These are phyloP conservation scores for Elaphurus davidianus DNA, from an alignment of 2,113 vertebrate genomes.

Conservation along the genomic window DNA sequence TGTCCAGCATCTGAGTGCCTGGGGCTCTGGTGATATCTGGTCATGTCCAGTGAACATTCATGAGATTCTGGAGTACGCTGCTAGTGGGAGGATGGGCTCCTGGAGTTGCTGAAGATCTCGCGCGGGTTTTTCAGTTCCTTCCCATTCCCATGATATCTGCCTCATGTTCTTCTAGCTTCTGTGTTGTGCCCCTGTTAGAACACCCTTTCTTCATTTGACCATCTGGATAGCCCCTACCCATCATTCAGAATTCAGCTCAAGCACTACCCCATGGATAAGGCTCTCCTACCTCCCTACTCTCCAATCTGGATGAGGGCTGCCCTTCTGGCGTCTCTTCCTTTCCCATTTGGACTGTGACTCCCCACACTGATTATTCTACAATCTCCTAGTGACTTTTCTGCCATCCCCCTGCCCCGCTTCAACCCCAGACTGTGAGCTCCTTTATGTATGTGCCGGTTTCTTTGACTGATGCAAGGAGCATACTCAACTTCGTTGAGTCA, in stretches of 20 bases:
- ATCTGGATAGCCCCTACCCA: neutral
- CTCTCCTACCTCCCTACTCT: neutral
- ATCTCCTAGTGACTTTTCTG: neutral
- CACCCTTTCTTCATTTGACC: neutral
- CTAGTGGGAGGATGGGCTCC: neutral
- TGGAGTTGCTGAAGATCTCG: neutral
- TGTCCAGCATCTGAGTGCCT: neutral
- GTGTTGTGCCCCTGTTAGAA: neutral
- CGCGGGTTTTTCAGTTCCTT: neutral
- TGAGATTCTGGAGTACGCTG: neutral
- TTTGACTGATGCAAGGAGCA: neutral
- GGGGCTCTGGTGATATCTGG: neutral
- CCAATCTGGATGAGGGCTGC: neutral
- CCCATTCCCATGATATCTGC: neutral
- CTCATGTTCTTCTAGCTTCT: neutral
- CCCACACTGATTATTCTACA: neutral
- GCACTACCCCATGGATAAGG: neutral
- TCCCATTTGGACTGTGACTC: neutral
- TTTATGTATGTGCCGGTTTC: neutral
- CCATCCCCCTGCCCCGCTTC: accelerated
- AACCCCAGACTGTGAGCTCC: neutral
- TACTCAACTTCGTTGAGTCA: neutral
- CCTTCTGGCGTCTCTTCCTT: neutral
- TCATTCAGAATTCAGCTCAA: neutral
- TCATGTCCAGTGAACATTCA: neutral